Conservation (phyloP, 2,888 invertebrate genomes). For the Drosophila kuntzei region DNA sequence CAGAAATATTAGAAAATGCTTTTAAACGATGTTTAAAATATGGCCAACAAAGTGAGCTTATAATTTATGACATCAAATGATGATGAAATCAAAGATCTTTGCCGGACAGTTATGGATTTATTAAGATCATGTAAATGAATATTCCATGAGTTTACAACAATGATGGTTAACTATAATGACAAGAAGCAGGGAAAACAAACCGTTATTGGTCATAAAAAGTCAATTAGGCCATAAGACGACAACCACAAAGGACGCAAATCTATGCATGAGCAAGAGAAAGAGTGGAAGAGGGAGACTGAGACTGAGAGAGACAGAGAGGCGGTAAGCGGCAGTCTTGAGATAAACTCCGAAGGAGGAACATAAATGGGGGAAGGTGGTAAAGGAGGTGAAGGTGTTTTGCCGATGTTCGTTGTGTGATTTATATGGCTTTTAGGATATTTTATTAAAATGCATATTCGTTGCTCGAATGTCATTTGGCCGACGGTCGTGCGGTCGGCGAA, state of each 20-base stretch:
- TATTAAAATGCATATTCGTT: conserved; percentile 86
- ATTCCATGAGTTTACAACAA: neutral
- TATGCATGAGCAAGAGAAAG: conserved; percentile 1
- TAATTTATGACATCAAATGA: no score
- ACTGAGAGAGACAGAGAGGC: neutral
- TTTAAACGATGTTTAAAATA: no score
- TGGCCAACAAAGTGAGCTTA: no score
- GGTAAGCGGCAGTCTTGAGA: conserved; percentile 9
- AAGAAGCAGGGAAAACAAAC: conserved; percentile 45
- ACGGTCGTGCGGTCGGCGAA: conserved; percentile 62
- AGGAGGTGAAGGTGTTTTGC: conserved; percentile 8
- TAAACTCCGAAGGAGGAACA: neutral
- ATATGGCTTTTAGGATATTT: conserved; percentile 86
- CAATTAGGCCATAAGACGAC: conserved; percentile 37
- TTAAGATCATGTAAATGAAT: neutral
- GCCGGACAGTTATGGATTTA: neutral
- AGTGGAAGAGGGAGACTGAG: neutral
- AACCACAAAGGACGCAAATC: neutral
- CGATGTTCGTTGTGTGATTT: conserved; percentile 80
- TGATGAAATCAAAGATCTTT: neutral
- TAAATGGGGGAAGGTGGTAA: neutral
- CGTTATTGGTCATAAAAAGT: conserved; percentile 49
- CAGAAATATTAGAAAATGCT: no score
- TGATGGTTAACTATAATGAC: conserved; percentile 18
- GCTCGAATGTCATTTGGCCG: conserved; percentile 84